phyloP scores from a whole-genome alignment of 2,113 vertebrate genomes.

The Fulmarus glacialis region DNA sequence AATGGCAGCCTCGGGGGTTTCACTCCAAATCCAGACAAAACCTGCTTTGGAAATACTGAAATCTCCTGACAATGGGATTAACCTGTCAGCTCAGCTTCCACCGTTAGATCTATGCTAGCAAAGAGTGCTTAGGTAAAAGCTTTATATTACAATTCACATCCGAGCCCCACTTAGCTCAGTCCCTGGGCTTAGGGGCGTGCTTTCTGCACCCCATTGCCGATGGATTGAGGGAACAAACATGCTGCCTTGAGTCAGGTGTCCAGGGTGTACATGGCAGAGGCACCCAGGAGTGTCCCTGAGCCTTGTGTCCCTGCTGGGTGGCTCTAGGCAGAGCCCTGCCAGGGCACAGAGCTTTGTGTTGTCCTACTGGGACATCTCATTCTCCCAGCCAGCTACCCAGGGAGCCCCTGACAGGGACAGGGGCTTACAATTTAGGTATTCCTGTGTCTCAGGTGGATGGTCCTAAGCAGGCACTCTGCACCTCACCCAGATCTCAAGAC shows the following conservation, averaged over 20 bases:
- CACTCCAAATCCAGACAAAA: background rate
- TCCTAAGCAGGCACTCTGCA: background rate
- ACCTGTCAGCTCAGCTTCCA: background rate
- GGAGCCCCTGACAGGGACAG: background rate
- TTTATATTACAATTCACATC: background rate
- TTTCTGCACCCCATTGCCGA: accelerated
- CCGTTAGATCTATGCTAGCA: background rate
- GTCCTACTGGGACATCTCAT: background rate
- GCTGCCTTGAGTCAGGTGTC: background rate
- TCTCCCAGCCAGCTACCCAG: background rate
- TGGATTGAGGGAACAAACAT: background rate
- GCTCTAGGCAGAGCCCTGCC: background rate
- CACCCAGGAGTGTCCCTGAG: background rate
- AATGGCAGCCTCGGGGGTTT: background rate
- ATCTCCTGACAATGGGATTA: constrained; percentile 12
- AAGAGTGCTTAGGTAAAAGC: background rate
- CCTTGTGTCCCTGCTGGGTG: background rate
- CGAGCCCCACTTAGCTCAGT: background rate
- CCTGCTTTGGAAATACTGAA: background rate
- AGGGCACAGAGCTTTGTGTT: background rate
- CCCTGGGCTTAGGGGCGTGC: background rate
- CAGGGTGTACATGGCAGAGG: background rate
- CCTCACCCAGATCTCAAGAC: background rate
- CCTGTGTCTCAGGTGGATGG: background rate
- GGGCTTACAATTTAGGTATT: background rate